Evolutionary conservation across 2,113 vertebrate species (phyloP), one percentile per base, ranked within the genome.

Genomic region (Excalfactoria chinensis): DNA sequence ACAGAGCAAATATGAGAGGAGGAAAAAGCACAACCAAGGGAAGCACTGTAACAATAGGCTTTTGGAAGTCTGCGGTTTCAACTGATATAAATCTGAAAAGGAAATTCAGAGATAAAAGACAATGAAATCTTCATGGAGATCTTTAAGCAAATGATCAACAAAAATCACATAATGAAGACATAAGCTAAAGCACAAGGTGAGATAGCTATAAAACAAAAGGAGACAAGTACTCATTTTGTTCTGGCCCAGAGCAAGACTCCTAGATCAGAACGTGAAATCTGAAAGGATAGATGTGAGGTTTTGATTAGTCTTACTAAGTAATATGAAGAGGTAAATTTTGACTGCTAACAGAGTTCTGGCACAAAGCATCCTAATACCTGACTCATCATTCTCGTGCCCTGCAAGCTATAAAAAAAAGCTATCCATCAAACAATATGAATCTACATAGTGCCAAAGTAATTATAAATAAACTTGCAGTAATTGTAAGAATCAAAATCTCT

Each of bases 71-170:
- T 83, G 43, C 0, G 0, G 15, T 55, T 94, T 84, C 76, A 86
- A 77, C n/a, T 49, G 41, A 63, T 7, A 68, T 15, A 71, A 81
- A 81, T 74, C 9, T 46, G 88, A 85, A 89, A 67, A 13, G 16
- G 75, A 88, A 90, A 81, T 84, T 40, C n/a, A 48, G 13, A 86
- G 88, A 74, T 77, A 64, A 80, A 91, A 91, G 66, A 63, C 43
- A 68, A 59, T 60, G 6, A 76, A 91, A 84, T 60, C 14, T 62
- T 32, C 13, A 53, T 3, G 8, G 43, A 78, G 40, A 72, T 90
- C 37, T 86, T 28, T 73, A 79, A 70, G 46, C 11, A 49, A 75
- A 90, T 69, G 4, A 86, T 72, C 84, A 79, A 83, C 11, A 84
- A 62, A 86, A 87, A 51, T 17, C 20, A 85, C 13, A 85, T 32